These are phyloP conservation scores for Coregonus clupeaformis DNA, from an alignment of 2,113 vertebrate genomes.

Conservation along the genomic window DNA sequence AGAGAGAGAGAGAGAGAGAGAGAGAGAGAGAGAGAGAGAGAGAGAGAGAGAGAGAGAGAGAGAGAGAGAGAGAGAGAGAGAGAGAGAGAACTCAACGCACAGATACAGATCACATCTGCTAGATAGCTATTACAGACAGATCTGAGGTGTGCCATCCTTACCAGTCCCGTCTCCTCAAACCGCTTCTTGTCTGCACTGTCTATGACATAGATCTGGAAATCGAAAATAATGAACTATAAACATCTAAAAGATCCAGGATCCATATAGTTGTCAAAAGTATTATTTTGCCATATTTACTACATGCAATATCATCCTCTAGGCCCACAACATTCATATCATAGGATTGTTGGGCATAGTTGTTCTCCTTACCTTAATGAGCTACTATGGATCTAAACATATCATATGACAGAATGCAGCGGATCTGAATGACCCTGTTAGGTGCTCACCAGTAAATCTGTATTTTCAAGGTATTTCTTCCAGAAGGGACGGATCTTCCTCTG, in stretches of 20 bases:
- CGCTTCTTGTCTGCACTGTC: slow-evolving; percentile 89
- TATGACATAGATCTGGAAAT: slow-evolving; percentile 84
- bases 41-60: too few relatives aligned
- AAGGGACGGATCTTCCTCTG: slow-evolving; percentile 82
- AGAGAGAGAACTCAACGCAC: neutral
- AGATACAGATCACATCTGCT: neutral
- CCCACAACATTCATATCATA: too few relatives aligned
- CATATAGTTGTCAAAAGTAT: neutral
- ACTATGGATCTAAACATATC: neutral
- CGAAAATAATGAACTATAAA: slow-evolving; percentile 6
- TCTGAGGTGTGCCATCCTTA: slow-evolving; percentile 50
- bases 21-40: too few relatives aligned
- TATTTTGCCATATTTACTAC: neutral
- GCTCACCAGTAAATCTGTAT: slow-evolving; percentile 83
- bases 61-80: too few relatives aligned
- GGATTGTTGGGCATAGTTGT: neutral
- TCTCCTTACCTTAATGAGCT: neutral
- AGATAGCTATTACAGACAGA: neutral
- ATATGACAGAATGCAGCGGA: neutral
- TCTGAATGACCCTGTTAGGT: neutral
- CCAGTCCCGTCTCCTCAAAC: slow-evolving; percentile 88
- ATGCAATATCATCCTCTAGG: neutral
- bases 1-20: too few relatives aligned
- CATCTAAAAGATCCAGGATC: neutral
- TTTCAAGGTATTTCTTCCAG: slow-evolving; percentile 86